Percentiles rank a stretch among this genome's conserved stretches.
phyloP scores from a whole-genome alignment of 2,888 invertebrate genomes.

The Xylota sylvarum region DNA sequence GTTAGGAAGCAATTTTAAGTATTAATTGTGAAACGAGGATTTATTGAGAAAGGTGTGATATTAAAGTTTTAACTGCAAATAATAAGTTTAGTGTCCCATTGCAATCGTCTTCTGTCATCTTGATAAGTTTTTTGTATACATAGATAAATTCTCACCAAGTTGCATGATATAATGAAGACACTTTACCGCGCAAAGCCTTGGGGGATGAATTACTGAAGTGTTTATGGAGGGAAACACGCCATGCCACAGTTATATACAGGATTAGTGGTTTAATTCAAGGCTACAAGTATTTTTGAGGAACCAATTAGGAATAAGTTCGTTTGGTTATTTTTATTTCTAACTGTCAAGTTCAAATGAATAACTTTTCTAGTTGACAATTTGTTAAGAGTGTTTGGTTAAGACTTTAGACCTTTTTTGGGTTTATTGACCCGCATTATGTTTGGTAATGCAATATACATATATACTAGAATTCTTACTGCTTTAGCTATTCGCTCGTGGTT shows the following conservation, averaged over 20 bases:
- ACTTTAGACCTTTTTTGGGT: too few species aligned
- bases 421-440: too few species aligned
- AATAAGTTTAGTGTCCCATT: not conserved
- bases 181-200: constrained; percentile 31
- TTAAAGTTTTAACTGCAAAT: not conserved
- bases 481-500: too few species aligned
- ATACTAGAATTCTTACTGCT: too few species aligned
- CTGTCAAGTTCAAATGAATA: not conserved
- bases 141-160: not conserved
- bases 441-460: too few species aligned
- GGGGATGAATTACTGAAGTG: constrained; percentile 28
- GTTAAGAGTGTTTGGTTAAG: too few species aligned
- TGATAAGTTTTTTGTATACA: not conserved
- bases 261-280: not conserved
- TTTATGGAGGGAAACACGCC: constrained; percentile 27
- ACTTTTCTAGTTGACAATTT: not conserved
- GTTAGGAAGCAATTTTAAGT: not conserved
- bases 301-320: not conserved
- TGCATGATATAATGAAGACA: constrained; percentile 8
- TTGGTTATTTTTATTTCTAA: not conserved
- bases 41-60: not conserved
- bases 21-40: not conserved
- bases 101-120: not conserved
- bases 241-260: not conserved
- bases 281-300: not conserved